Percentiles rank a stretch among this genome's conserved stretches.
Evolutionary conservation across 2,113 vertebrate genomes (phyloP).

Genomic region (Nicator chloris): DNA sequence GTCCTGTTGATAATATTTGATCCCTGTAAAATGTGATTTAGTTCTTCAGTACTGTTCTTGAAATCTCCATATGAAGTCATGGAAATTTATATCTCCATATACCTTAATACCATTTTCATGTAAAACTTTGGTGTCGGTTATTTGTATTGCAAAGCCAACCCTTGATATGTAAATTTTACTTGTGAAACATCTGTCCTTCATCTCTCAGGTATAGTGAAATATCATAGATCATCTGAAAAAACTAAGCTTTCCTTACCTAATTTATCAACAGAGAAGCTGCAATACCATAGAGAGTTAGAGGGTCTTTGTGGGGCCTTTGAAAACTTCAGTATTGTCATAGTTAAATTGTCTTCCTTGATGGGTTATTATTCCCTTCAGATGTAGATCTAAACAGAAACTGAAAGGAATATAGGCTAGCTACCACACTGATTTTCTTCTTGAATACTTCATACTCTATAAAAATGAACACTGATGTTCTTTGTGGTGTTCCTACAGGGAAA

Average conservation of each 20-base stretch:
- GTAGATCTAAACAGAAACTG: not conserved
- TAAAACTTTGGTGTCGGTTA: not conserved
- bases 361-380: slow-evolving; percentile 5
- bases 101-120: not conserved
- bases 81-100: no score
- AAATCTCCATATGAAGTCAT: not conserved
- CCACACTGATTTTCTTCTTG: slow-evolving; percentile 2
- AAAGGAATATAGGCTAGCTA: not conserved
- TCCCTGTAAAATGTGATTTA: not conserved
- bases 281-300: not conserved
- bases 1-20: not conserved
- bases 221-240: not conserved
- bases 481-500: not conserved
- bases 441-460: slow-evolving; percentile 4
- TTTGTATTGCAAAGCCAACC: not conserved
- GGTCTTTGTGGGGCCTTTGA: not conserved
- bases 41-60: not conserved
- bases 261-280: not conserved
- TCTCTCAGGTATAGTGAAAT: not conserved
- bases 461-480: slow-evolving; percentile 42
- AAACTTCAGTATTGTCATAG: not conserved
- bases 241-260: not conserved
- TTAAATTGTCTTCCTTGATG: not conserved
- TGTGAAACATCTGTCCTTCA: not conserved
- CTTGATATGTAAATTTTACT: not conserved